These are phyloP conservation scores for Chelon labrosus DNA, from an alignment of 2,797 vertebrate genomes.

Conservation along the genomic window DNA sequence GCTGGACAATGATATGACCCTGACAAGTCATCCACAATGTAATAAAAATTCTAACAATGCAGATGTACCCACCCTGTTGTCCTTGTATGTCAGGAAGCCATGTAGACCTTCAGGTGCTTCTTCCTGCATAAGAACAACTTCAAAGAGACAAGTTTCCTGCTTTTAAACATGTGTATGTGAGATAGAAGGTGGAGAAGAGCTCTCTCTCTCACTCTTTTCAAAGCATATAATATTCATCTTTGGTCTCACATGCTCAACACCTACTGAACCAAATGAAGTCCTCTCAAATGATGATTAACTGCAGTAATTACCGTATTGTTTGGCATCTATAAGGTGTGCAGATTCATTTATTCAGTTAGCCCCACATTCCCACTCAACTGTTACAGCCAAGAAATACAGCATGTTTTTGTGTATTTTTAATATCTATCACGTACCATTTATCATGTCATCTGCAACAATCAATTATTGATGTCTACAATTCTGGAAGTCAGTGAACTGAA, in stretches of 20 bases:
- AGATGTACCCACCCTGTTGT: slow-evolving; percentile 45
- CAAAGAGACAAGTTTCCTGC: slow-evolving; percentile 58
- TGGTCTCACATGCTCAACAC: slow-evolving; percentile 47
- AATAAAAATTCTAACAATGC: slow-evolving; percentile 56
- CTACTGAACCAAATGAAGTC: slow-evolving; percentile 60
- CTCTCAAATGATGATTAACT: slow-evolving; percentile 72
- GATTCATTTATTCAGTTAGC: slow-evolving; percentile 45
- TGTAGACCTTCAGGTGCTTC: slow-evolving; percentile 58
- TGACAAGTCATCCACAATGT: slow-evolving; percentile 62
- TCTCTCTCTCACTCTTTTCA: slow-evolving; percentile 18
- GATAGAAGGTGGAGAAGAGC: not conserved
- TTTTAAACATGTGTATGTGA: slow-evolving; percentile 28
- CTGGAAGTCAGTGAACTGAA: slow-evolving; percentile 30
- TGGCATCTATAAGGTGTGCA: slow-evolving; percentile 51
- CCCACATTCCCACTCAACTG: slow-evolving; percentile 10
- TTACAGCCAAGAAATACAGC: not conserved
- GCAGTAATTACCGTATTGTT: slow-evolving; percentile 65
- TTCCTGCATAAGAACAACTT: slow-evolving; percentile 41
- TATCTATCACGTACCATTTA: slow-evolving; percentile 11
- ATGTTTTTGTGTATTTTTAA: slow-evolving; percentile 25
- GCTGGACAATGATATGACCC: slow-evolving; percentile 50
- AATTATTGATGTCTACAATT: slow-evolving; percentile 17
- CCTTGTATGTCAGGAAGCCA: slow-evolving; percentile 69
- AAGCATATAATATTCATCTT: slow-evolving; percentile 59
- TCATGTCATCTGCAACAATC: slow-evolving; percentile 22